Conservation (phyloP, 2,797 vertebrate genomes). For the Pantherophis alleghaniensis region DNA sequence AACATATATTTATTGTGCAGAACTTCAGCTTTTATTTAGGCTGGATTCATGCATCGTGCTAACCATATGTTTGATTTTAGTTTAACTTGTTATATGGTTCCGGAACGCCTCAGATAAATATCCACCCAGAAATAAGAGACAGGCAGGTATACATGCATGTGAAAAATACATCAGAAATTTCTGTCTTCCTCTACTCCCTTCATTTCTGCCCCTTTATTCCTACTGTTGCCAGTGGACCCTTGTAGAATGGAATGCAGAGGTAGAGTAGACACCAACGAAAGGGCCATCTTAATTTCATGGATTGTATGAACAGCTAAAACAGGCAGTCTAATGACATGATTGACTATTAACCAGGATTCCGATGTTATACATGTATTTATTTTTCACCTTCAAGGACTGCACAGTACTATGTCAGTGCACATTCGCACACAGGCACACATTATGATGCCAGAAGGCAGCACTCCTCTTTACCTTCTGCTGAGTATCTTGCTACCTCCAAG, state of each 20-base stretch:
- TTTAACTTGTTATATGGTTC: not conserved
- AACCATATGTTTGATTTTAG: not conserved
- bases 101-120: not conserved
- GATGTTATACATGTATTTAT: not conserved
- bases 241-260: not conserved
- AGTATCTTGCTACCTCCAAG: constrained; percentile 62
- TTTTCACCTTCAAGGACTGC: not conserved
- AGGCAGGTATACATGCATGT: not conserved
- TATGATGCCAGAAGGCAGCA: constrained; percentile 59
- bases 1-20: not conserved
- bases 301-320: not conserved
- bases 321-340: not conserved
- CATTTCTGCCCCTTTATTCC: not conserved
- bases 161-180: not conserved
- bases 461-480: constrained; percentile 65
- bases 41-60: not conserved
- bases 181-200: not conserved
- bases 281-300: not conserved
- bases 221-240: not conserved
- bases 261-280: not conserved
- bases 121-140: not conserved
- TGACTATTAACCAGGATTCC: not conserved
- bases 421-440: constrained; percentile 22
- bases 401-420: not conserved
- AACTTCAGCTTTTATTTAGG: not conserved